A percentile compares a stretch with the other conserved stretches of the same genome.
These are phyloP conservation scores for Harpegnathos saltator DNA, from an alignment of 1,140 invertebrate species.

Conservation along the genomic window DNA sequence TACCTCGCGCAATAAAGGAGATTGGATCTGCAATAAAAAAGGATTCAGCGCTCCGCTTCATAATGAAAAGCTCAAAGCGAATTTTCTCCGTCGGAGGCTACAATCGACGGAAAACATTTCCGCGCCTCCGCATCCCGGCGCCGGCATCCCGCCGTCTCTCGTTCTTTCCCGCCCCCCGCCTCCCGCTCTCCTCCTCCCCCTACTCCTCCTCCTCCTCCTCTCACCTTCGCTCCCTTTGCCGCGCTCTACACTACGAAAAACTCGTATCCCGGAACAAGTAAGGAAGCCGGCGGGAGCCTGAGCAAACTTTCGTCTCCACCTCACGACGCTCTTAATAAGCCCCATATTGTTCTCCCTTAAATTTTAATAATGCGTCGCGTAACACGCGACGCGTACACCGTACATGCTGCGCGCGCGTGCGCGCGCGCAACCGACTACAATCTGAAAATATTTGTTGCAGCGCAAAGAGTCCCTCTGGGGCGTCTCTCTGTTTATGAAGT, in stretches of 20 bases:
- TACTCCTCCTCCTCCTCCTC: neutral
- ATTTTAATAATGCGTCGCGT: slow-evolving; percentile 69
- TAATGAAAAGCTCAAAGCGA: slow-evolving; percentile 63
- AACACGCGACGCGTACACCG: slow-evolving; percentile 38
- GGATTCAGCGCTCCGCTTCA: slow-evolving; percentile 58
- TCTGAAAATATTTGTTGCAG: slow-evolving; percentile 74
- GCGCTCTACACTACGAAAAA: neutral
- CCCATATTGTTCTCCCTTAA: slow-evolving; percentile 55
- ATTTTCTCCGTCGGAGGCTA: slow-evolving; percentile 50
- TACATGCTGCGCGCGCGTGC: neutral
- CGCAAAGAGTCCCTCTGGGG: slow-evolving; percentile 63
- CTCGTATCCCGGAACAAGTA: slow-evolving; percentile 12
- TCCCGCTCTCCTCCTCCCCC: neutral
- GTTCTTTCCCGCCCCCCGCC: neutral
- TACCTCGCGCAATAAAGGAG: slow-evolving; percentile 58
- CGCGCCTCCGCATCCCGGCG: slow-evolving; percentile 34
- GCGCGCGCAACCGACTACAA: slow-evolving; percentile 41
- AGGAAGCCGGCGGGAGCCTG: slow-evolving; percentile 21
- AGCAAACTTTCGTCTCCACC: slow-evolving; percentile 18
- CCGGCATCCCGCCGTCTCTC: neutral
- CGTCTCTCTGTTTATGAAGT: slow-evolving; percentile 73
- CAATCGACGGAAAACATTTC: slow-evolving; percentile 57
- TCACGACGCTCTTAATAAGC: slow-evolving; percentile 61
- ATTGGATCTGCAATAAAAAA: slow-evolving; percentile 63
- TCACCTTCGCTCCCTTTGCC: neutral